Base-by-base conservation (phyloP, 2,113 vertebrate genomes). In the Choloepus hoffmanni region DNA sequence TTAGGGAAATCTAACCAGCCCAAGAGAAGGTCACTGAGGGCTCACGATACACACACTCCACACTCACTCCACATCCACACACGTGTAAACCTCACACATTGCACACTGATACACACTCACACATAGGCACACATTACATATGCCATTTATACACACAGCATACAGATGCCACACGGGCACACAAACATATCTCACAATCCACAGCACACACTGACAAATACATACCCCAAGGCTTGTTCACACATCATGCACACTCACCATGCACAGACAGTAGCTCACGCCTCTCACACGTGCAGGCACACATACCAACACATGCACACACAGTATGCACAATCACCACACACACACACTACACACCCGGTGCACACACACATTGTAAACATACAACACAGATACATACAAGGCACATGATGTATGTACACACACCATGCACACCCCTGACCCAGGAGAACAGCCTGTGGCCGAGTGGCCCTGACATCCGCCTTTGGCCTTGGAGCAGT, bases 271-370 rank as follows among this genome's bases (percentile, higher is more conserved):
- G 45, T 7, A 53, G 19, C 40, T n/a, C 18, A 1, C 1, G 28
- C 28, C 26, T 15, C 26, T 67, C 65, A 12, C 63, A 12, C 28
- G 4, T 5, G 14, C 30, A 5, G 33, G 65, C 28, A 68, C 12
- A 33, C 65, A 33, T 10, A 21, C 28, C 36, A 40, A 10, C 0
- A 13, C 19, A 5, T 18, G 19, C 0, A 23, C 13, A 40, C 7
- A 30, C 23, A 40, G 9, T 15, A 63, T 1, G 53, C 62, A 63
- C 0, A 33, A 21, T 11, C 62, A 84, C 45, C 65, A 36, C 10
- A 24, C 33, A 43, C 55, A 58, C 33, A 55, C 13, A 60, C 74
- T 62, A 10, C 4, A 65, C 33, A 21, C 19, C 2, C 65, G 14
- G 33, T 5, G 8, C 45, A 43, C 1, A 0, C n/a, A 19, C 3